Evolutionary conservation across 53 echinoderm and acorn worm genomes (phyloP), one percentile per base, ranked within the genome.

Genomic region (Zoroaster sp.): DNA sequence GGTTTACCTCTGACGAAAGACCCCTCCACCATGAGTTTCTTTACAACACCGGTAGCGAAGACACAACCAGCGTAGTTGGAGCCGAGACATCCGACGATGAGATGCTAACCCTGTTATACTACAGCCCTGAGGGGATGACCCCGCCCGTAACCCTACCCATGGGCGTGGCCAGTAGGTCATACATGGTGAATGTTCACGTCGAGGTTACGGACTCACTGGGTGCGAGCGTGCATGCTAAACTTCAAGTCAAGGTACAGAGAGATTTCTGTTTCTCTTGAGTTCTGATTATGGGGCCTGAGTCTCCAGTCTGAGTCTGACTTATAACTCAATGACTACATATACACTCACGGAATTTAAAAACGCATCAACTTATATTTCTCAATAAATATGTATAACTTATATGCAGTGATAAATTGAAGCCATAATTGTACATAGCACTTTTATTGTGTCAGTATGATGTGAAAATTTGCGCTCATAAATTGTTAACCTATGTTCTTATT

Each of bases 151-250:
- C 83, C 3, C 72, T 95, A 3, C 94, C 95, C 20, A 69, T 78
- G 59, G 93, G 95, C 20, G 14, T 55, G n/a, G 79, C 51, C 35
- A 59, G 72, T 31, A 53, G 63, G 41, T 59, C 67, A 33, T 71
- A 95, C 76, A 75, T 77, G 10, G 72, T 95, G n/a, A 82, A 92
- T 47, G 45, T 95, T 1, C 78, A 72, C 20, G 80, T 95, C 32
- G 83, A 93, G 25, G 95, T 95, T 12, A 95, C 15, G 4, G 93
- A 95, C 78, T 77, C 83, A 1, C 13, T 95, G 18, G 93, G 93
- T 38, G 88, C 91, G n/a, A 77, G 75, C 31, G 88, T 91, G 13
- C 40, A 49, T 28, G 49, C 40, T 15, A 43, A 83, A 31, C 68
- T 93, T 14, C 67, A 92, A 54, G 93, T 86, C 36, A 81, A 93